Percentiles rank a stretch among this genome's conserved stretches.
phyloP scores from a whole-genome alignment of 2,888 invertebrate genomes.

The Drosophila anceps region DNA sequence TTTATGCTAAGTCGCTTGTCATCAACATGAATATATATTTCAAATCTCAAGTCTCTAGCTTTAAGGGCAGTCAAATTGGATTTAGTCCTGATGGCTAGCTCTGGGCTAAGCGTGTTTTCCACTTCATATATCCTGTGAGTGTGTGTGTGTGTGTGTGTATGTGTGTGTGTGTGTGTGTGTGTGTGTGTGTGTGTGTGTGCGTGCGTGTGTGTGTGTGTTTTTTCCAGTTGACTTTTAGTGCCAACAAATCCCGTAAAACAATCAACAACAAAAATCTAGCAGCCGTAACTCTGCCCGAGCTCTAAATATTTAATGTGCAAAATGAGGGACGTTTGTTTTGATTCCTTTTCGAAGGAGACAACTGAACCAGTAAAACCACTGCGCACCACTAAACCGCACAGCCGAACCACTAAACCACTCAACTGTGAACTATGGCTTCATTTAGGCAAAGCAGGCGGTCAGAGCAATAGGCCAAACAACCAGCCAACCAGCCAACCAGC shows the following conservation, averaged over 20 bases:
- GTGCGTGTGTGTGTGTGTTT: background rate
- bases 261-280: conserved; percentile 41
- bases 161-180: background rate
- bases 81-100: background rate
- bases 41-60: background rate
- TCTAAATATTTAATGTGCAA: conserved; percentile 65
- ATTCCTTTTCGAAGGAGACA: background rate
- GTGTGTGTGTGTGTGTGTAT: background rate
- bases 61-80: background rate
- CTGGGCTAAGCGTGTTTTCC: background rate
- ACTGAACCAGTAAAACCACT: background rate
- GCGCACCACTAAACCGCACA: background rate
- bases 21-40: background rate
- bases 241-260: conserved; percentile 58
- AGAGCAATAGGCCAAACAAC: conserved; percentile 17
- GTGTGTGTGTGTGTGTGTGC: background rate
- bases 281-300: conserved; percentile 11
- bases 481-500: conserved; percentile 3
- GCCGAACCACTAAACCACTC: background rate
- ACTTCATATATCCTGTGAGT: background rate
- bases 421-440: conserved; percentile 38
- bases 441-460: conserved; percentile 31
- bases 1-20: background rate
- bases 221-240: conserved; percentile 10
- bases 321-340: conserved; percentile 34